phyloP scores from a whole-genome alignment of 2,797 vertebrate species.

The Bucorvus abyssinicus region DNA sequence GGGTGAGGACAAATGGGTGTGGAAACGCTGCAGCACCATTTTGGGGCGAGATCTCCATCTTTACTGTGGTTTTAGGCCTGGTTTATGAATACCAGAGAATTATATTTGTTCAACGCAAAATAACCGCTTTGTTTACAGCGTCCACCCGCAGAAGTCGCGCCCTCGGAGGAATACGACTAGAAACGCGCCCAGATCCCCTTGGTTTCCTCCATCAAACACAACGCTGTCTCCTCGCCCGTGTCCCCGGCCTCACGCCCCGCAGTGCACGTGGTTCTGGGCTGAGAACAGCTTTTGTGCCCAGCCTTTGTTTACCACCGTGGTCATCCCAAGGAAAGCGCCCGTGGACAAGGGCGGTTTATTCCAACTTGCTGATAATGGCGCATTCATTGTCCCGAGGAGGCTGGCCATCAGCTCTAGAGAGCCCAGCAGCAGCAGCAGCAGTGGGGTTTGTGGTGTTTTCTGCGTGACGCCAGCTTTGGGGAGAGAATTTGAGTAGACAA shows the following conservation, averaged over 20 bases:
- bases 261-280: not conserved
- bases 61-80: not conserved
- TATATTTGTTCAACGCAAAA: not conserved
- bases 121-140: not conserved
- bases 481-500: not conserved
- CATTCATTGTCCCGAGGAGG: not conserved
- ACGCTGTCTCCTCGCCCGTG: not conserved
- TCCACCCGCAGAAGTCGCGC: not conserved
- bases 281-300: slow-evolving; percentile 15
- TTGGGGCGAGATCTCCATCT: not conserved
- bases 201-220: not conserved
- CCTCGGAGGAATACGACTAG: not conserved
- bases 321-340: not conserved
- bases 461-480: fast-evolving
- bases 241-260: not conserved
- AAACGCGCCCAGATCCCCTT: not conserved
- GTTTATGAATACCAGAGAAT: not conserved
- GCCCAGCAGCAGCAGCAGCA: fast-evolving
- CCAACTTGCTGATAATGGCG: not conserved
- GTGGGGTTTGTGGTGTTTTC: not conserved
- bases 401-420: not conserved
- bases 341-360: slow-evolving; percentile 7
- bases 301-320: slow-evolving; percentile 10
- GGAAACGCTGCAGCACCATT: not conserved
- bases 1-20: not conserved